These are phyloP conservation scores for Bugulina stolonifera DNA, from an alignment of 2,888 invertebrate species.

Conservation along the genomic window DNA sequence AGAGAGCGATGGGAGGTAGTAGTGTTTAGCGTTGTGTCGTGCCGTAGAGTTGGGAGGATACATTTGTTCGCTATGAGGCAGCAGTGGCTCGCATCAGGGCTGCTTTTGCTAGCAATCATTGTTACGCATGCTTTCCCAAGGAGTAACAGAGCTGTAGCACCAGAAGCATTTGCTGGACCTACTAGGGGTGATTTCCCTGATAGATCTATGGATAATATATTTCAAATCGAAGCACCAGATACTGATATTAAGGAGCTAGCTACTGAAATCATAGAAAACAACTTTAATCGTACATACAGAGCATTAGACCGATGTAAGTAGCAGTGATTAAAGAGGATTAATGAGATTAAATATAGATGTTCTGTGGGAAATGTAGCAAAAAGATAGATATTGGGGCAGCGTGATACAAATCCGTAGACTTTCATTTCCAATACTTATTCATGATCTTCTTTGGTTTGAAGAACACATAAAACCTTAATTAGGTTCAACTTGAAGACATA, in stretches of 20 bases:
- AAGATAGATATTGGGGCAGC: too few species aligned
- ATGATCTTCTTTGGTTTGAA: too few species aligned
- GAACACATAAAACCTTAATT: too few species aligned
- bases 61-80: too few species aligned
- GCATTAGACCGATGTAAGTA: slow-evolving; percentile 19
- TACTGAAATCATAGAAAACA: background rate
- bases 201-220: background rate
- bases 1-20: background rate
- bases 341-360: background rate
- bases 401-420: too few species aligned
- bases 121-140: background rate
- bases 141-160: background rate
- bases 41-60: too few species aligned
- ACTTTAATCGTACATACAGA: background rate
- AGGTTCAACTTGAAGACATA: too few species aligned
- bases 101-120: background rate
- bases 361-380: background rate
- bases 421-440: too few species aligned
- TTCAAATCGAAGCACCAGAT: background rate
- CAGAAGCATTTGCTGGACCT: background rate
- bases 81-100: too few species aligned
- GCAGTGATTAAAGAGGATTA: background rate
- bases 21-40: background rate
- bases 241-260: background rate
- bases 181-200: background rate